Evolutionary conservation across 2,888 invertebrate genomes (phyloP).

Genomic region (Iphiclides podalirius): DNA sequence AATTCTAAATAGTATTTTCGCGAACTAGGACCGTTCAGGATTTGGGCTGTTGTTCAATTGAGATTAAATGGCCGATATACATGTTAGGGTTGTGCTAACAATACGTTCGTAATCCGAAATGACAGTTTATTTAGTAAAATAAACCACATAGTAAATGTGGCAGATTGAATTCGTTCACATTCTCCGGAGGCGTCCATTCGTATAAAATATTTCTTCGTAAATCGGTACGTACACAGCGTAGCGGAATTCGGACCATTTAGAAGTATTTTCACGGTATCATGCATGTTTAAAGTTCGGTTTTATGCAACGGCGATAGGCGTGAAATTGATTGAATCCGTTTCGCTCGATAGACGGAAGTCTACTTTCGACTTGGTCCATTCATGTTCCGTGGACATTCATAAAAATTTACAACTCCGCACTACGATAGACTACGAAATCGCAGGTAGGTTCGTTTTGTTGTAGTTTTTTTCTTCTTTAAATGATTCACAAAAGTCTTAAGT

Average conservation of each 20-base stretch:
- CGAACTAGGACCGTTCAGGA: too few relatives aligned
- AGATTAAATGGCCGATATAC: constrained; percentile 55
- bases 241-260: constrained; percentile 42
- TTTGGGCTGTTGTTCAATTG: constrained; percentile 47
- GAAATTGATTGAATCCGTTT: constrained; percentile 63
- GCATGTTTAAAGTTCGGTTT: constrained; percentile 60
- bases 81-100: constrained; percentile 51
- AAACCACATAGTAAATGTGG: constrained; percentile 42
- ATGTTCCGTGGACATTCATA: constrained; percentile 54
- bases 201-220: constrained; percentile 58
- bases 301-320: constrained; percentile 72
- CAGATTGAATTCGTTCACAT: constrained; percentile 41
- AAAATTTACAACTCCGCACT: constrained; percentile 62
- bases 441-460: constrained; percentile 50
- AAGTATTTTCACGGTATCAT: constrained; percentile 44
- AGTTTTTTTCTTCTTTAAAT: constrained; percentile 23
- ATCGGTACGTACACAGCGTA: constrained; percentile 42
- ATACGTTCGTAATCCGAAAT: constrained; percentile 50
- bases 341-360: constrained; percentile 61
- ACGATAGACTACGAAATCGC: constrained; percentile 40
- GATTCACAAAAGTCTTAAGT: constrained; percentile 13
- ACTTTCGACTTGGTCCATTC: constrained; percentile 49
- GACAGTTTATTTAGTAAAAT: constrained; percentile 60
- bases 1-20: too few relatives aligned
- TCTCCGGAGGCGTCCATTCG: constrained; percentile 71